Conservation (phyloP, 2,888 invertebrate species). For the Andrena dorsata region DNA sequence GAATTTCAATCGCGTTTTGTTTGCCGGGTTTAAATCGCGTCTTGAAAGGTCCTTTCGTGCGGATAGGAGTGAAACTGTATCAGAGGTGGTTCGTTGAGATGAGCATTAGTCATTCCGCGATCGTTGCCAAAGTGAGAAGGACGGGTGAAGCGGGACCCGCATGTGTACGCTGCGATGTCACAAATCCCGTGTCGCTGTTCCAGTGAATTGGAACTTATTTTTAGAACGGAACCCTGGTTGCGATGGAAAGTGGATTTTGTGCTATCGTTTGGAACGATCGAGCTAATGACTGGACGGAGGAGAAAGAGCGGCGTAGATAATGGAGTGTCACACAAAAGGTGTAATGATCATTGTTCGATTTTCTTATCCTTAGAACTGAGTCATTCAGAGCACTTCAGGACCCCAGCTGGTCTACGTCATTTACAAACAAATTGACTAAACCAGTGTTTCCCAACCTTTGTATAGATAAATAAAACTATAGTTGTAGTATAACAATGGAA, state of each 20-base stretch:
- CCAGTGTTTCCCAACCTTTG: too few relatives aligned
- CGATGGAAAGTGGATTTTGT: neutral
- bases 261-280: neutral
- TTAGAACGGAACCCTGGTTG: neutral
- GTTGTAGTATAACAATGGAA: too few relatives aligned
- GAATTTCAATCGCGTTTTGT: neutral
- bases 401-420: too few relatives aligned
- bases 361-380: neutral
- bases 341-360: neutral
- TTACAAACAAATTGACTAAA: too few relatives aligned
- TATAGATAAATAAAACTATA: too few relatives aligned
- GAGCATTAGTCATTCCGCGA: neutral
- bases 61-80: neutral
- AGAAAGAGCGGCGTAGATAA: neutral
- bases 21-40: too few relatives aligned
- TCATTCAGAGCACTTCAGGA: too few relatives aligned
- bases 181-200: neutral
- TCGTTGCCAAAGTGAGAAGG: neutral
- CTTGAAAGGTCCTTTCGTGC: too few relatives aligned
- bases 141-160: constrained; percentile 1
- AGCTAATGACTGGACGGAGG: neutral
- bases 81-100: neutral
- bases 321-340: neutral
- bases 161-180: neutral
- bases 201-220: constrained; percentile 2